These are phyloP conservation scores for Mobula birostris DNA, from an alignment of 2,113 vertebrate species.

Conservation along the genomic window DNA sequence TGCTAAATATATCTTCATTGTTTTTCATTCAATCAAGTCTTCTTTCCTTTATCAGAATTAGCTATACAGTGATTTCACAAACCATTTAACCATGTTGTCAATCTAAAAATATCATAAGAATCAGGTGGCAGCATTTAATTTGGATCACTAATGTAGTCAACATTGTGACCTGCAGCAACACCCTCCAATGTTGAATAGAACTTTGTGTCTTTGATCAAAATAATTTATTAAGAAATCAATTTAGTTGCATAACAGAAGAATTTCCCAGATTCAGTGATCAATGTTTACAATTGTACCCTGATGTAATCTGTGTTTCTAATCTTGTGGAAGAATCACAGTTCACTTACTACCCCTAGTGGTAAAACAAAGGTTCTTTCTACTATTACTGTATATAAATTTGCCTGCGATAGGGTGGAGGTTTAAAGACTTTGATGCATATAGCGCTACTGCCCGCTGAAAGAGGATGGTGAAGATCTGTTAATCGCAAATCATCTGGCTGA, in stretches of 20 bases:
- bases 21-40: not conserved
- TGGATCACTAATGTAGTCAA: not conserved
- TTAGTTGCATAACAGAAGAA: not conserved
- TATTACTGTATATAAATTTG: not conserved
- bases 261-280: not conserved
- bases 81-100: not conserved
- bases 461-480: too few species aligned
- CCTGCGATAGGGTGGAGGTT: too few species aligned
- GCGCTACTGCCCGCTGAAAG: too few species aligned
- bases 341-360: slow-evolving; percentile 25
- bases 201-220: not conserved
- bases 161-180: not conserved
- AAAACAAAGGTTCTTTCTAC: not conserved
- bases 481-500: too few species aligned
- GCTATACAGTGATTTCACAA: not conserved
- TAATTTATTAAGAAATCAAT: not conserved
- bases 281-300: not conserved
- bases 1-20: not conserved
- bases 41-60: not conserved
- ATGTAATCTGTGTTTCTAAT: not conserved
- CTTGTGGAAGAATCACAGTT: not conserved
- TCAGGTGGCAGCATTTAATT: not conserved
- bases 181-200: not conserved
- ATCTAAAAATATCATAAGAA: not conserved
- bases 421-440: too few species aligned